Percentiles rank a stretch among this genome's conserved stretches.
phyloP scores from a whole-genome alignment of 2,113 vertebrate species.

The Lathamus discolor region DNA sequence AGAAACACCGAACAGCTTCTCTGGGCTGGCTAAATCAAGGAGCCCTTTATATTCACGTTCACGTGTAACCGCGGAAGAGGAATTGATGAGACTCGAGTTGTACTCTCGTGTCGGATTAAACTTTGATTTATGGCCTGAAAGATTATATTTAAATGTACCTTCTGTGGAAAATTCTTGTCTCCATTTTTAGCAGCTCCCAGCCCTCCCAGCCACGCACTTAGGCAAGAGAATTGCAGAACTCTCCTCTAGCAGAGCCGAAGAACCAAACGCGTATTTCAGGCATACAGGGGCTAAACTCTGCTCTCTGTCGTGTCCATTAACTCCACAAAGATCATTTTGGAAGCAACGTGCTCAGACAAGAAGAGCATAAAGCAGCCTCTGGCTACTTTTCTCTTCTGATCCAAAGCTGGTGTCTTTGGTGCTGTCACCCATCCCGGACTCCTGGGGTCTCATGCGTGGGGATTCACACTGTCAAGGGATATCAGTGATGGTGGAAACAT shows the following conservation, averaged over 20 bases:
- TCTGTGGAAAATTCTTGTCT: background rate
- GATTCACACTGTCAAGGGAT: fast-evolving
- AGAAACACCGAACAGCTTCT: background rate
- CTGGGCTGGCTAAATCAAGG: background rate
- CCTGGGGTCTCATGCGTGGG: background rate
- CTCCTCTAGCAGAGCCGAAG: background rate
- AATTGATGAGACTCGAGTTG: background rate
- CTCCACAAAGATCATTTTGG: background rate
- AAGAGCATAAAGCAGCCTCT: background rate
- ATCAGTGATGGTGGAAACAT: fast-evolving
- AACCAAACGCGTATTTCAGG: background rate
- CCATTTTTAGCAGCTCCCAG: background rate
- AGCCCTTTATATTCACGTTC: background rate
- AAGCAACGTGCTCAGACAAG: background rate
- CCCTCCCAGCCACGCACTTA: background rate
- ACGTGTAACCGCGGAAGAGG: background rate
- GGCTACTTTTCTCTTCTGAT: background rate
- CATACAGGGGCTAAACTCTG: fast-evolving
- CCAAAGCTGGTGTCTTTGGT: background rate
- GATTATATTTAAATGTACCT: background rate
- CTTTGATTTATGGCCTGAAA: constrained; percentile 29
- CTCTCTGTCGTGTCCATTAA: fast-evolving
- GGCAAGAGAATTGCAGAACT: background rate
- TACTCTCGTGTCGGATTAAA: background rate
- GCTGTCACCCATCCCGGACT: background rate